phyloP scores from a whole-genome alignment of 2,113 vertebrate genomes.

The Gobio gobio region DNA sequence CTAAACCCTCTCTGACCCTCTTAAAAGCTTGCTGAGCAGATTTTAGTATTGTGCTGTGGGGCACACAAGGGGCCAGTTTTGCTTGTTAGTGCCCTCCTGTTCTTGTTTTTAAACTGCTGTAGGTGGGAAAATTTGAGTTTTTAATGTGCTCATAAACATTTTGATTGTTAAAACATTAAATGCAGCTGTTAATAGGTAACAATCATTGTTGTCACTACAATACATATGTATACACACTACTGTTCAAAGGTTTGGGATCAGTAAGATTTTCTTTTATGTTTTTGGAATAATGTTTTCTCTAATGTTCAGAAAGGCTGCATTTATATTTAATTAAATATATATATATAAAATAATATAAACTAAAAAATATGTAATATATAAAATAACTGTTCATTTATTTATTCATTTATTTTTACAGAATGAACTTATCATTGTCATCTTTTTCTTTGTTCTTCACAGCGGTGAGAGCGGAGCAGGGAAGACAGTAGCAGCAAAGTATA shows the following conservation, averaged over 20 bases:
- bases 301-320: neutral
- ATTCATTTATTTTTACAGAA: conserved; percentile 20
- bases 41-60: conserved; percentile 10
- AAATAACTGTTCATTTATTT: conserved; percentile 23
- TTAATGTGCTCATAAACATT: neutral
- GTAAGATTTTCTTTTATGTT: neutral
- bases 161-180: neutral
- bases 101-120: neutral
- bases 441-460: conserved; percentile 71
- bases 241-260: neutral
- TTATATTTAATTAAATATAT: neutral
- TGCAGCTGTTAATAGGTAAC: neutral
- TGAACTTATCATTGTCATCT: neutral
- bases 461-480: conserved; percentile 97
- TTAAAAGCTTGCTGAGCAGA: conserved; percentile 36
- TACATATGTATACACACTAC: neutral
- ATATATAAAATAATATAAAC: no score
- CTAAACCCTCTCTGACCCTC: conserved; percentile 45
- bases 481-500: conserved; percentile 97
- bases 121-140: neutral
- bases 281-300: neutral
- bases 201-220: neutral
- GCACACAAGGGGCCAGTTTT: neutral
- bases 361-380: no score
- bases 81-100: conserved; percentile 19